Conservation (phyloP, 2,113 vertebrate genomes). For the Ophiodon elongatus region DNA sequence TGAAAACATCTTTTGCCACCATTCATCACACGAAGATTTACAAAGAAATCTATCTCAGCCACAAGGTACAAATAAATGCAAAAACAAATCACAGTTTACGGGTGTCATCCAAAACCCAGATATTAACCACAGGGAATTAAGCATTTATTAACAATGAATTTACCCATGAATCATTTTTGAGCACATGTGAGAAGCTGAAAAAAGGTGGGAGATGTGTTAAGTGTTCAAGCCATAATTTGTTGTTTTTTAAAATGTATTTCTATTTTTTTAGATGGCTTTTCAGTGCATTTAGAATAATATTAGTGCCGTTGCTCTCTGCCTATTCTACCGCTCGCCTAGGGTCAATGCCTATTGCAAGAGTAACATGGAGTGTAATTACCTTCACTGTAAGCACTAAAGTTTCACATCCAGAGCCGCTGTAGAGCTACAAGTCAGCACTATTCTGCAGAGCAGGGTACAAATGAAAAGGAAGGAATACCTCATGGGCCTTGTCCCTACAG, state of each 20-base stretch:
- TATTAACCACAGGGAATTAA: slow-evolving; percentile 24
- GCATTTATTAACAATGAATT: slow-evolving; percentile 38
- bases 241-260: not conserved
- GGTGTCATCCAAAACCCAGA: not conserved
- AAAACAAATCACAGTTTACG: slow-evolving; percentile 10
- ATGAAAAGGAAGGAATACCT: not conserved
- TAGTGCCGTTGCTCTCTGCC: slow-evolving; percentile 12
- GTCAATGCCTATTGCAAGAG: slow-evolving; percentile 16
- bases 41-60: not conserved
- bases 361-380: slow-evolving; percentile 32
- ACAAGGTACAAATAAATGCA: not conserved
- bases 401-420: slow-evolving; percentile 5
- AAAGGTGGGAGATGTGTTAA: not conserved
- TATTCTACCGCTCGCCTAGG: slow-evolving; percentile 3
- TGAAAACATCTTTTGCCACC: not conserved
- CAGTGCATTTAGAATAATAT: slow-evolving; percentile 19
- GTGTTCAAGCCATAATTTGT: not conserved
- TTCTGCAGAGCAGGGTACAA: not conserved
- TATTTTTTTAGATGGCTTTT: not conserved
- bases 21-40: slow-evolving; percentile 16
- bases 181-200: not conserved
- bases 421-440: slow-evolving; percentile 14
- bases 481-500: not conserved
- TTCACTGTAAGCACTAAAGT: slow-evolving; percentile 14
- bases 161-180: not conserved